Conservation (phyloP, 2,888 invertebrate genomes). For the Cylindroiulus punctatus region DNA sequence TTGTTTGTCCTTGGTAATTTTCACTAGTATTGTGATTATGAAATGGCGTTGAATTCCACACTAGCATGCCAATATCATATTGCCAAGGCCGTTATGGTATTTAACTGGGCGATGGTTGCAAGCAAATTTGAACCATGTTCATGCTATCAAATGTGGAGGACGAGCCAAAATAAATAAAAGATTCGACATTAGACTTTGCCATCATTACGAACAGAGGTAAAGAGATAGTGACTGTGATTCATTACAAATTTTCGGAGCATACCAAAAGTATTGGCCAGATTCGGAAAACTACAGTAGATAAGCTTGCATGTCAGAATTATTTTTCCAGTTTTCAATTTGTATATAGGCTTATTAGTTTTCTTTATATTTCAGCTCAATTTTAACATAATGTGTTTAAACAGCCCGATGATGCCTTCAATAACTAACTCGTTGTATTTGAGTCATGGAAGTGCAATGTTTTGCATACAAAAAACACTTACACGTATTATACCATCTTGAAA, state of each 20-base stretch:
- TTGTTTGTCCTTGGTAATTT: not conserved
- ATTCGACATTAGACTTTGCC: constrained; percentile 20
- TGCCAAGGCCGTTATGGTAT: not conserved
- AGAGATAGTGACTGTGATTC: not conserved
- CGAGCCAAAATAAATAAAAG: not conserved
- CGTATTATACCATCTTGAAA: no score
- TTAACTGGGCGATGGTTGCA: not conserved
- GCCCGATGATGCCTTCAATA: no score
- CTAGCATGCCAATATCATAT: not conserved
- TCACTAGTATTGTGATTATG: not conserved
- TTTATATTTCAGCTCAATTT: no score
- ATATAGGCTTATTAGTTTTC: no score
- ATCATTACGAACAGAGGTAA: not conserved
- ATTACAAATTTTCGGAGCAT: not conserved
- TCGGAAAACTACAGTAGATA: no score
- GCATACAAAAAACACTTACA: no score
- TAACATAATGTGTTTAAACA: no score
- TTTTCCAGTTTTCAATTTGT: no score
- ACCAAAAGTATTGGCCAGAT: no score
- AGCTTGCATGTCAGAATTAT: no score
- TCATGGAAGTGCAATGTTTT: no score
- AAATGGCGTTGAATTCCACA: constrained; percentile 11
- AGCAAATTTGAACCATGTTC: not conserved
- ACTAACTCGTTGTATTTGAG: no score
- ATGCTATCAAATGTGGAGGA: not conserved